A percentile compares a stretch with the other conserved stretches of the same genome.
Conservation (phyloP, 2,888 invertebrate species). For the Mellilla xanthometata region DNA sequence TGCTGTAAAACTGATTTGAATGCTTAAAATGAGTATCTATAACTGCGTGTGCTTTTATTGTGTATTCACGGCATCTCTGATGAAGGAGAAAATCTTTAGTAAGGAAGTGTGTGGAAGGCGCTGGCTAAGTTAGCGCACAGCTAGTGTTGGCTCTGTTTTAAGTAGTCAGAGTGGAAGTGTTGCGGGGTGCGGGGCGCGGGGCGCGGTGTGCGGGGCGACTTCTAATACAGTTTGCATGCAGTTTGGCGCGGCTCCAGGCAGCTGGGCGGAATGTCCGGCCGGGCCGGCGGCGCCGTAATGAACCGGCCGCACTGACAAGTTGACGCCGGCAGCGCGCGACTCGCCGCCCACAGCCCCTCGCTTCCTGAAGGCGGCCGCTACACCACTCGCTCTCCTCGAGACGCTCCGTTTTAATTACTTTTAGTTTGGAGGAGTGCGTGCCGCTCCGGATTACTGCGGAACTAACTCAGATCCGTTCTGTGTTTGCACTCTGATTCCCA, state of each 20-base stretch:
- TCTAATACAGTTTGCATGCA: conserved; percentile 21
- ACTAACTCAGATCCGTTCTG: neutral
- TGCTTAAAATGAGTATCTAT: too few relatives aligned
- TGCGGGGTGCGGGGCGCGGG: conserved; percentile 25
- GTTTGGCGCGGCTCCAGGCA: conserved; percentile 23
- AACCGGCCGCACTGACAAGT: conserved; percentile 35
- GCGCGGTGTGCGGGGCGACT: conserved; percentile 3
- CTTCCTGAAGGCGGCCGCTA: conserved; percentile 39
- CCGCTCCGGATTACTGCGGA: conserved; percentile 14
- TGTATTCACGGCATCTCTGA: too few relatives aligned
- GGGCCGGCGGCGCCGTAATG: conserved; percentile 36
- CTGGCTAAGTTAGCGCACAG: too few relatives aligned
- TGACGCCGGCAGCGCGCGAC: too few relatives aligned
- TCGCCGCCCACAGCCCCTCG: too few relatives aligned
- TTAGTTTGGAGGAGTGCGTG: conserved; percentile 32
- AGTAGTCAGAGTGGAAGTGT: conserved; percentile 21
- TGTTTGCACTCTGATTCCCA: neutral
- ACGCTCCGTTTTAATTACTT: conserved; percentile 35
- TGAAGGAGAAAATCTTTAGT: too few relatives aligned
- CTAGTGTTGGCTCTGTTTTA: too few relatives aligned
- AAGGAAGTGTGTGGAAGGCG: too few relatives aligned
- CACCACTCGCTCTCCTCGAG: conserved; percentile 38
- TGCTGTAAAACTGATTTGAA: too few relatives aligned
- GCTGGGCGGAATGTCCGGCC: conserved; percentile 38
- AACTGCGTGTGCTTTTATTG: too few relatives aligned